Evolutionary conservation across 2,888 invertebrate genomes (phyloP), one percentile per base, ranked within the genome.

Genomic region (Heliconius ethilla): DNA sequence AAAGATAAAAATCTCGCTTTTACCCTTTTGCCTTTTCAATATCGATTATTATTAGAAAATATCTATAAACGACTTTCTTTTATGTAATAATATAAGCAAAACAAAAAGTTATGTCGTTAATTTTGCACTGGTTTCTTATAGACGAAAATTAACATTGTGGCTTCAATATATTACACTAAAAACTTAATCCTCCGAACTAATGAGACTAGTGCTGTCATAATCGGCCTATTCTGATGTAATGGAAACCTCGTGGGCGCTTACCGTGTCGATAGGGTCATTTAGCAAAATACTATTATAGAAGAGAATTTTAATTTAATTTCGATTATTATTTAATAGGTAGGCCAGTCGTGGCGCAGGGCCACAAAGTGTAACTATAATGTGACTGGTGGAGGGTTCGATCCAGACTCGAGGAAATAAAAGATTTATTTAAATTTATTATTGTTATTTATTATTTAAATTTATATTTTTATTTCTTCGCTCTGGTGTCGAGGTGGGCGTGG

Each of bases 171-270:
- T 73, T 51, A 51, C 51, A 51, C 76, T 76, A 79, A 73, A 79
- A 73, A 67, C 40, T 55, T 81, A 81, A 80, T 81, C 78, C 81
- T 62, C n/a, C 15, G 75, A 72, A 72, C 75, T 78, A 78, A 81
- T 80, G 76, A 78, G 81, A 81, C 81, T 78, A 76, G 75, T 76
- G 75, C 40, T 80, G 76, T 76, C 70, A 79, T 81, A 81, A 79
- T 78, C 79, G 77, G 81, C 77, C 79, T 76, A 79, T 76, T 81
- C 63, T 80, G 75, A 75, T 70, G 78, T 81, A 80, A 82, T 67
- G 33, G 81, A 81, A 79, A 80, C 80, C 79, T 77, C 37, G 72
- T 59, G 70, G 76, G 70, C 76, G 77, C 72, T 73, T 67, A 72
- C 72, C 70, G 75, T 75, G 55, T 37, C 75, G 78, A 75, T 78